phyloP scores from a whole-genome alignment of 2,113 vertebrate species.

The Tiliqua scincoides region DNA sequence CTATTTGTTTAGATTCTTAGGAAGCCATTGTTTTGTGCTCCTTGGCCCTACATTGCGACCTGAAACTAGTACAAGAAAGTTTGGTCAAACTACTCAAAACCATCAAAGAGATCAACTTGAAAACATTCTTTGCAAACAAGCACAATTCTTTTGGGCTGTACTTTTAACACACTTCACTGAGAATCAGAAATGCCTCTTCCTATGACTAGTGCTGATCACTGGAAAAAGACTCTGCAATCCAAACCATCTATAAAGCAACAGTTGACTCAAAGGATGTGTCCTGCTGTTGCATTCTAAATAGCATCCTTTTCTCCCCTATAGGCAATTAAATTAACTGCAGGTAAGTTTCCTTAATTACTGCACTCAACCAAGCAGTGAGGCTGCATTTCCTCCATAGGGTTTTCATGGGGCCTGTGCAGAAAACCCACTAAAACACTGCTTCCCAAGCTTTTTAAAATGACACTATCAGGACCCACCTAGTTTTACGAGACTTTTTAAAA shows the following conservation, averaged over 20 bases:
- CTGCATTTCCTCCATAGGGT: too few relatives aligned
- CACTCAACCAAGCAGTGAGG: not conserved
- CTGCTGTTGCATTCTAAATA: conserved; percentile 3
- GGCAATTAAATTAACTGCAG: conserved; percentile 19
- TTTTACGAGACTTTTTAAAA: too few relatives aligned
- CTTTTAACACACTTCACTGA: not conserved
- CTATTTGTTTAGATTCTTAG: too few relatives aligned
- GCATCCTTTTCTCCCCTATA: conserved; percentile 14
- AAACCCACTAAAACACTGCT: too few relatives aligned
- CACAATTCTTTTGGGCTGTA: not conserved
- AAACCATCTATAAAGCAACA: not conserved
- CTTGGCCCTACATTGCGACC: not conserved
- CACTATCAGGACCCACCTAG: too few relatives aligned
- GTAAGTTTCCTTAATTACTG: not conserved
- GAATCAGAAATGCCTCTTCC: not conserved
- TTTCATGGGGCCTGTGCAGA: too few relatives aligned
- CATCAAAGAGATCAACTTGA: not conserved
- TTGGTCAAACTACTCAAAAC: not conserved
- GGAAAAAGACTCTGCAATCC: not conserved
- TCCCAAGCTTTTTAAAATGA: too few relatives aligned
- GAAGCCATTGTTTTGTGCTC: too few relatives aligned
- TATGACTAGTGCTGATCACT: not conserved
- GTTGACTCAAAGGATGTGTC: not conserved
- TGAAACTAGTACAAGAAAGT: not conserved
- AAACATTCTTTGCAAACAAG: not conserved